These are phyloP conservation scores for Pedetes capensis DNA, from an alignment of 2,113 vertebrate species.

Conservation along the genomic window DNA sequence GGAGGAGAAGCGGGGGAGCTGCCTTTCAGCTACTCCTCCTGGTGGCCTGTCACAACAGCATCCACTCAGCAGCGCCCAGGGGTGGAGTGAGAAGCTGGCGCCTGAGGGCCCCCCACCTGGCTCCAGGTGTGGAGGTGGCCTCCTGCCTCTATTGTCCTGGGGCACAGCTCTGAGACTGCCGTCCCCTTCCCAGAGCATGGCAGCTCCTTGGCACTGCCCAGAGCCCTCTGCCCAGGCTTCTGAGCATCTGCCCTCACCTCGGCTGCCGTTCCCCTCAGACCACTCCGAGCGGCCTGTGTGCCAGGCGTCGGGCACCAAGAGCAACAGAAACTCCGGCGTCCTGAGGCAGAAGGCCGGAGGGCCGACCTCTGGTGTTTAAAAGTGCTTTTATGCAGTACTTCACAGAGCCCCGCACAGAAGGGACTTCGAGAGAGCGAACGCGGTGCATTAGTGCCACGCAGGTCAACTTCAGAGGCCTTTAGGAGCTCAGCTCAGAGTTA, in stretches of 20 bases:
- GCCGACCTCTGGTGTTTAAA: background rate
- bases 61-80: background rate
- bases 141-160: background rate
- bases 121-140: background rate
- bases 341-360: background rate
- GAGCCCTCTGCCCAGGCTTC: background rate
- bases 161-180: background rate
- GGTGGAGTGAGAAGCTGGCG: rapidly evolving
- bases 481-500: background rate
- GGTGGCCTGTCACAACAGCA: background rate
- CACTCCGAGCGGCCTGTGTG: too few species aligned
- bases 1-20: rapidly evolving
- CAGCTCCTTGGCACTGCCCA: rapidly evolving
- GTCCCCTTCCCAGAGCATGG: rapidly evolving
- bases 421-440: background rate
- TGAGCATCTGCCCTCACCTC: too few species aligned
- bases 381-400: background rate
- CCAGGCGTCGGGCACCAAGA: background rate
- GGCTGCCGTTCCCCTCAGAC: background rate
- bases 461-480: background rate
- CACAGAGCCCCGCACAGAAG: background rate
- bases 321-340: background rate
- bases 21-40: background rate
- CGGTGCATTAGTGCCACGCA: background rate
- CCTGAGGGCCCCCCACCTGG: background rate